These are phyloP conservation scores for Phasianus colchicus DNA, from an alignment of 2,113 vertebrate genomes.

Conservation along the genomic window DNA sequence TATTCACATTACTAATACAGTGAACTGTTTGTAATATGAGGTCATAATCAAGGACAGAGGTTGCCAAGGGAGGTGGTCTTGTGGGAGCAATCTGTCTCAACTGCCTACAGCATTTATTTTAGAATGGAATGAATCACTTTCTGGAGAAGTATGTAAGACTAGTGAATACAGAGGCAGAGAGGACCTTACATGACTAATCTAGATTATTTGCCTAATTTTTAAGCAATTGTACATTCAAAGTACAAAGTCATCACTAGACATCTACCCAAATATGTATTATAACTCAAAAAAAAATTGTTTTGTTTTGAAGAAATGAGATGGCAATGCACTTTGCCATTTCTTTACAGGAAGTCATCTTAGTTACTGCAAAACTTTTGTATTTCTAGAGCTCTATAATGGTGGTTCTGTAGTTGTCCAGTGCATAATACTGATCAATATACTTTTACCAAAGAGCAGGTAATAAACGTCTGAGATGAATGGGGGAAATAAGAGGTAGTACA, in stretches of 20 bases:
- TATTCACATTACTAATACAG: background rate
- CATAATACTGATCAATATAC: background rate
- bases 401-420: background rate
- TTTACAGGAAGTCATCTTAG: background rate
- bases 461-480: background rate
- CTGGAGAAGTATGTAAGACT: background rate
- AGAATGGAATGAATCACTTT: background rate
- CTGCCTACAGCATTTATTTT: background rate
- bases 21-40: background rate
- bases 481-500: background rate
- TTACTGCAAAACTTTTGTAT: background rate
- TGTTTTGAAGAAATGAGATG: background rate
- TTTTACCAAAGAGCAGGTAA: background rate
- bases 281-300: background rate
- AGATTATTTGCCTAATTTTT: background rate
- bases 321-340: background rate
- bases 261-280: background rate
- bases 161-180: background rate
- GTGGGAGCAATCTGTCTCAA: background rate
- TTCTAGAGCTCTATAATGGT: background rate
- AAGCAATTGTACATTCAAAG: background rate
- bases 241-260: background rate
- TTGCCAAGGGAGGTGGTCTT: background rate
- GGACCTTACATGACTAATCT: background rate
- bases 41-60: background rate